A percentile compares a stretch with the other conserved stretches of the same genome.
These are phyloP conservation scores for Lamproptera curius DNA, from an alignment of 2,888 invertebrate species.

Conservation along the genomic window DNA sequence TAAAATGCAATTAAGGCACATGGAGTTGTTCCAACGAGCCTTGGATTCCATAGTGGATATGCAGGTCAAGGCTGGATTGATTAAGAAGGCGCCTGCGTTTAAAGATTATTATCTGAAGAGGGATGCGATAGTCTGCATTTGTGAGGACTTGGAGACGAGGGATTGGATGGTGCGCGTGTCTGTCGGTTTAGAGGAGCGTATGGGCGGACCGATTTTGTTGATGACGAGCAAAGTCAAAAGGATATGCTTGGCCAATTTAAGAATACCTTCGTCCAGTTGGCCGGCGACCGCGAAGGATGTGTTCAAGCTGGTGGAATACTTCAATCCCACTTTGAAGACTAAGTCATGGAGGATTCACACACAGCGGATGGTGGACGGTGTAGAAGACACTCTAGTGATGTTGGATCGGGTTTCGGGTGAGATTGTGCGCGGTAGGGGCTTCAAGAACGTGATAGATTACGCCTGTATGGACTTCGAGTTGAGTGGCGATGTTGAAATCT, in stretches of 20 bases:
- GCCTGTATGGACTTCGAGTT: slow-evolving; percentile 63
- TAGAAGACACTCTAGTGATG: slow-evolving; percentile 54
- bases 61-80: slow-evolving; percentile 56
- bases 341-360: slow-evolving; percentile 57
- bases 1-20: slow-evolving; percentile 56
- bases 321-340: slow-evolving; percentile 59
- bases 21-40: slow-evolving; percentile 55
- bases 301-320: slow-evolving; percentile 64
- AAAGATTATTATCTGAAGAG: slow-evolving; percentile 62
- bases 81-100: slow-evolving; percentile 53
- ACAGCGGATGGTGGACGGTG: slow-evolving; percentile 44
- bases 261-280: slow-evolving; percentile 54
- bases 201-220: slow-evolving; percentile 52
- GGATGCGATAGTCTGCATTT: slow-evolving; percentile 64
- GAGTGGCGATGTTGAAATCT: slow-evolving; percentile 61
- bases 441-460: slow-evolving; percentile 65
- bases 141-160: slow-evolving; percentile 56
- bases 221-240: slow-evolving; percentile 57
- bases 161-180: slow-evolving; percentile 62
- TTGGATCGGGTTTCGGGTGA: slow-evolving; percentile 62
- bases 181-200: slow-evolving; percentile 61
- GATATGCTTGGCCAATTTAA: slow-evolving; percentile 55
- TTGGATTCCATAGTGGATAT: slow-evolving; percentile 56
- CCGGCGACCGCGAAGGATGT: slow-evolving; percentile 57
- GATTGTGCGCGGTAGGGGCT: slow-evolving; percentile 56